A percentile compares a stretch with the other conserved stretches of the same genome.
Evolutionary conservation across 2,888 invertebrate species (phyloP).

Genomic region (Stenurella melanura): DNA sequence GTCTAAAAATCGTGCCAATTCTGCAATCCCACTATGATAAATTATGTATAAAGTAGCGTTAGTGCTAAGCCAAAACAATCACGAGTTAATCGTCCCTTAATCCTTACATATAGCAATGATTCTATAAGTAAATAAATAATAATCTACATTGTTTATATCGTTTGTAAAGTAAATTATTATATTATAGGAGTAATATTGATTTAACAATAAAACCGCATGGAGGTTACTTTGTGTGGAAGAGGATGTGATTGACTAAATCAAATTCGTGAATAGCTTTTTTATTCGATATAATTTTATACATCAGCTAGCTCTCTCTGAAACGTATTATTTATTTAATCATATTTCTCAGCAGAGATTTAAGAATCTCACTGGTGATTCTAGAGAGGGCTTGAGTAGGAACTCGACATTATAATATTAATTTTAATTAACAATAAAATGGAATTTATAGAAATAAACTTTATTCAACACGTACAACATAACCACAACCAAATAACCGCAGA

Average conservation of each 20-base stretch:
- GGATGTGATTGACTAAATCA: not conserved
- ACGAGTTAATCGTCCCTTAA: constrained; percentile 65
- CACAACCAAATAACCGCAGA: no score
- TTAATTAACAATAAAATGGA: no score
- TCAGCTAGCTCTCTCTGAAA: no score
- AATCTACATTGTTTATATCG: constrained; percentile 39
- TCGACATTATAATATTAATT: no score
- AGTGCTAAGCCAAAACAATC: constrained; percentile 65
- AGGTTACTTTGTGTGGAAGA: not conserved
- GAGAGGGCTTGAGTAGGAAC: no score
- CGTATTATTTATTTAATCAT: no score
- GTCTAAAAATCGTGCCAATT: constrained; percentile 39
- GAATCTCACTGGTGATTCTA: no score
- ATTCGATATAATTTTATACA: not conserved
- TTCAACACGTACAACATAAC: no score
- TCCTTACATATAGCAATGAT: constrained; percentile 64
- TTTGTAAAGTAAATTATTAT: constrained; percentile 15
- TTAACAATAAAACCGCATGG: not conserved
- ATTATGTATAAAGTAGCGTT: constrained; percentile 62
- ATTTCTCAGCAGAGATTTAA: no score
- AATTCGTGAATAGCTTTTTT: not conserved
- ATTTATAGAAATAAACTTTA: no score
- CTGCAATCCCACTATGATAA: constrained; percentile 48
- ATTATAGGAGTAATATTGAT: constrained; percentile 25
- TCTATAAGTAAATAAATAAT: constrained; percentile 53